Conservation (phyloP, 2,888 invertebrate genomes). For the Podabrus alpinus region DNA sequence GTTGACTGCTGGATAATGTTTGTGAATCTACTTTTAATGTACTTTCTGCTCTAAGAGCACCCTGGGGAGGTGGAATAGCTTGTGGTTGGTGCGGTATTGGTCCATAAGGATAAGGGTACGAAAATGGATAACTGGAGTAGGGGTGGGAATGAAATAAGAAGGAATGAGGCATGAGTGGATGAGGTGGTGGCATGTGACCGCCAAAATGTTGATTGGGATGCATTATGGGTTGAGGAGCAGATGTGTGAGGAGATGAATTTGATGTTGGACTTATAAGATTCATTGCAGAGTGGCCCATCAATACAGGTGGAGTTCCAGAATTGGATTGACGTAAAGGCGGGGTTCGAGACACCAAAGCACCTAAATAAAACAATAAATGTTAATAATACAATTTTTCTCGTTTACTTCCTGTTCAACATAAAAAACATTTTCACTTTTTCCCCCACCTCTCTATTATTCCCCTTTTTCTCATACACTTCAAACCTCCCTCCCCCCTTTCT, state of each 20-base stretch:
- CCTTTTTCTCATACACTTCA: too few species aligned
- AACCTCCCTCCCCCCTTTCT: too few species aligned
- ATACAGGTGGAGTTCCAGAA: constrained; percentile 48
- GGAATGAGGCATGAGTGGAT: constrained; percentile 70
- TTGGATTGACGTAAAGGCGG: constrained; percentile 54
- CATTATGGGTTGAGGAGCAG: constrained; percentile 71
- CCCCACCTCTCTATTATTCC: too few species aligned
- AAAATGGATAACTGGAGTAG: constrained; percentile 71
- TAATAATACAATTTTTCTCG: not conserved
- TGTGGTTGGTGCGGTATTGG: constrained; percentile 76
- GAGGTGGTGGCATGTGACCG: constrained; percentile 69
- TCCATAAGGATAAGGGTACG: constrained; percentile 73
- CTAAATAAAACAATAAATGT: not conserved
- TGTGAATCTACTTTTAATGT: constrained; percentile 48
- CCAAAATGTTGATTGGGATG: constrained; percentile 74
- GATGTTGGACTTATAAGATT: constrained; percentile 63
- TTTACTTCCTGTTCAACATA: not conserved
- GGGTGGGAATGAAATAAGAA: constrained; percentile 68
- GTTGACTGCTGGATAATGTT: constrained; percentile 70
- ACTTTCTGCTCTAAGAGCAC: constrained; percentile 37
- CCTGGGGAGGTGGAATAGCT: constrained; percentile 69
- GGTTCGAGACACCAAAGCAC: constrained; percentile 48
- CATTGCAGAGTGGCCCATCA: constrained; percentile 62
- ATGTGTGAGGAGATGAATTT: constrained; percentile 59
- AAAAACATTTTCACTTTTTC: too few species aligned